phyloP scores from a whole-genome alignment of 2,888 invertebrate species.

The Incurvaria masculella region DNA sequence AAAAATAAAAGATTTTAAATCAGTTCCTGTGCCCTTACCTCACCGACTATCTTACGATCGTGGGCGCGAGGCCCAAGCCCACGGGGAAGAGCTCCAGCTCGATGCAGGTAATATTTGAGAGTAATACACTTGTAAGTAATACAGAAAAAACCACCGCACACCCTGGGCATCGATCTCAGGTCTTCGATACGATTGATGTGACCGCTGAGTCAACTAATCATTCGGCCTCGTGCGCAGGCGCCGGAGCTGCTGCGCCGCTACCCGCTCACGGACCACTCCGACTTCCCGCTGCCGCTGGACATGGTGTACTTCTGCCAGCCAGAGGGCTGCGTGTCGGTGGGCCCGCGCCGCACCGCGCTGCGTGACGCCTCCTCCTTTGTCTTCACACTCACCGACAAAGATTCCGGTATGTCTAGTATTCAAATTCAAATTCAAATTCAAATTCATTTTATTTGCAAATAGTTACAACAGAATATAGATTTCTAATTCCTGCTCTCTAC shows the following conservation, averaged over 20 bases:
- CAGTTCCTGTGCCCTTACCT: constrained; percentile 81
- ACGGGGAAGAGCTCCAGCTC: constrained; percentile 65
- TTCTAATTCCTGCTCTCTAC: too few relatives aligned
- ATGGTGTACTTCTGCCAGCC: constrained; percentile 99
- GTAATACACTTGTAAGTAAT: too few relatives aligned
- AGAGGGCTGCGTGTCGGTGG: constrained; percentile 93
- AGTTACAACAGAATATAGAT: too few relatives aligned
- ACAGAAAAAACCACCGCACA: too few relatives aligned
- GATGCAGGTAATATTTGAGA: constrained; percentile 79
- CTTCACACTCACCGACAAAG: constrained; percentile 98
- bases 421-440: too few relatives aligned
- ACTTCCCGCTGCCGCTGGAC: constrained; percentile 95
- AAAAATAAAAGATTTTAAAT: too few relatives aligned
- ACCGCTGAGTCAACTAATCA: too few relatives aligned
- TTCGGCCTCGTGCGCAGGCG: constrained; percentile 51
- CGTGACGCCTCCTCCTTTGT: constrained; percentile 96
- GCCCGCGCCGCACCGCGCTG: constrained; percentile 77
- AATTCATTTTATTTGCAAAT: too few relatives aligned
- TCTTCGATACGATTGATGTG: too few relatives aligned
- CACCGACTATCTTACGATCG: constrained; percentile 96
- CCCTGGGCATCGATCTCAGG: too few relatives aligned
- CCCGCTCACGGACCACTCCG: constrained; percentile 92
- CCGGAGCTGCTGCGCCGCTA: constrained; percentile 95
- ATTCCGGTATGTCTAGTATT: constrained; percentile 79
- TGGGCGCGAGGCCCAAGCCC: constrained; percentile 80